A percentile compares a stretch with the other conserved stretches of the same genome.
phyloP scores from a whole-genome alignment of 1,140 invertebrate genomes.

The Pectinophora gossypiella region DNA sequence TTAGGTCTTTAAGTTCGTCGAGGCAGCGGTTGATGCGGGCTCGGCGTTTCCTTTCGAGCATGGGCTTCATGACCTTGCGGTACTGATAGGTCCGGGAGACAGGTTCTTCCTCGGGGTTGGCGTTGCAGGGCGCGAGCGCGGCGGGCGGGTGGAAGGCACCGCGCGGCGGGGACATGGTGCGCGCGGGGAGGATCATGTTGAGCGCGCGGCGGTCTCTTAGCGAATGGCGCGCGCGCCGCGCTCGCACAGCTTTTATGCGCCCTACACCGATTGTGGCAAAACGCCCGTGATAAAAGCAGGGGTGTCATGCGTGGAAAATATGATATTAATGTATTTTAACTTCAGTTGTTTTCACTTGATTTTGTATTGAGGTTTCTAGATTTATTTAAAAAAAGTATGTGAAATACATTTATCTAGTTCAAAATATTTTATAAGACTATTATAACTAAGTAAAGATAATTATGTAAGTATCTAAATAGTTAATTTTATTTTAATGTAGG shows the following conservation, averaged over 20 bases:
- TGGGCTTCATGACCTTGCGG: conserved; percentile 95
- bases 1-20: conserved; percentile 93
- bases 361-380: too few relatives aligned
- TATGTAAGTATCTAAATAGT: too few relatives aligned
- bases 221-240: conserved; percentile 66
- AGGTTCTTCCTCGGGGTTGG: conserved; percentile 79
- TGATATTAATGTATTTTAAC: too few relatives aligned
- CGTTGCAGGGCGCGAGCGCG: conserved; percentile 53
- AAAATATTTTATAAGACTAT: too few relatives aligned
- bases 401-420: too few relatives aligned
- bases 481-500: too few relatives aligned
- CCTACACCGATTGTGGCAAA: conserved; percentile 71
- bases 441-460: too few relatives aligned
- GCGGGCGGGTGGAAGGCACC: conserved; percentile 63
- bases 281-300: conserved; percentile 71
- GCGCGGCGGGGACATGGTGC: conserved; percentile 63
- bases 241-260: conserved; percentile 61
- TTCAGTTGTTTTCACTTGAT: too few relatives aligned
- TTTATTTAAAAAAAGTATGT: too few relatives aligned
- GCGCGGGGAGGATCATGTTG: conserved; percentile 61
- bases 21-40: conserved; percentile 96
- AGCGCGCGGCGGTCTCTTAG: conserved; percentile 61
- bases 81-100: conserved; percentile 92
- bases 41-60: conserved; percentile 93
- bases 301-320: too few relatives aligned